phyloP scores from a whole-genome alignment of 2,888 invertebrate genomes.

The Synanthedon vespiformis region DNA sequence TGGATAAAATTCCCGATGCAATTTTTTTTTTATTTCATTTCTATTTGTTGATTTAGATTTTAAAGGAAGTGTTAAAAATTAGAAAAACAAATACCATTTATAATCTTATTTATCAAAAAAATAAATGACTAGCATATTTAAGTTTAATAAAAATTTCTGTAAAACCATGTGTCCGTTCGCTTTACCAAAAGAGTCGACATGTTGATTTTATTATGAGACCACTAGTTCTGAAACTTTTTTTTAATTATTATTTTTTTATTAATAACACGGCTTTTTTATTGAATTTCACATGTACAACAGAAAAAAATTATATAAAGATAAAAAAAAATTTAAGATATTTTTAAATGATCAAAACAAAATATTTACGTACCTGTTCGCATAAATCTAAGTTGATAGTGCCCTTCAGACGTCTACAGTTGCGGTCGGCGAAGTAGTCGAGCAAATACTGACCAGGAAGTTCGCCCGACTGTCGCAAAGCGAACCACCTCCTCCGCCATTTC shows the following conservation, averaged over 20 bases:
- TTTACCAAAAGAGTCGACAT: no score
- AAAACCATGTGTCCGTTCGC: no score
- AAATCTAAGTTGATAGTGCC: conserved; percentile 94
- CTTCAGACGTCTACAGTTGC: conserved; percentile 85
- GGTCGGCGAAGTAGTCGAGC: conserved; percentile 93
- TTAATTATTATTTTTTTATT: background rate
- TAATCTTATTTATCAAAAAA: no score
- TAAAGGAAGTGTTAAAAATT: no score
- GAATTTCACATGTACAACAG: background rate
- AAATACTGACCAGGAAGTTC: conserved; percentile 95
- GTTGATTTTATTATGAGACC: no score
- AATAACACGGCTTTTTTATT: background rate
- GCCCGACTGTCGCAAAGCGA: conserved; percentile 89
- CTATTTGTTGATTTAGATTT: no score
- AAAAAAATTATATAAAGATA: background rate
- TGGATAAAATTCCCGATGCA: no score
- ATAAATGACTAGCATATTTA: no score
- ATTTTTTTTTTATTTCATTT: no score
- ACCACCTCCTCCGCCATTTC: conserved; percentile 97
- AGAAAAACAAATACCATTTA: no score
- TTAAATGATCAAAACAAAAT: background rate
- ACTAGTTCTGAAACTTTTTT: background rate
- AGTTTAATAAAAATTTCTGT: no score
- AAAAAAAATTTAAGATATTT: background rate
- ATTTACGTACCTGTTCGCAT: conserved; percentile 85